A percentile compares a stretch with the other conserved stretches of the same genome.
Evolutionary conservation across 2,113 vertebrate species (phyloP).

Genomic region (Eulacestoma nigropectus): DNA sequence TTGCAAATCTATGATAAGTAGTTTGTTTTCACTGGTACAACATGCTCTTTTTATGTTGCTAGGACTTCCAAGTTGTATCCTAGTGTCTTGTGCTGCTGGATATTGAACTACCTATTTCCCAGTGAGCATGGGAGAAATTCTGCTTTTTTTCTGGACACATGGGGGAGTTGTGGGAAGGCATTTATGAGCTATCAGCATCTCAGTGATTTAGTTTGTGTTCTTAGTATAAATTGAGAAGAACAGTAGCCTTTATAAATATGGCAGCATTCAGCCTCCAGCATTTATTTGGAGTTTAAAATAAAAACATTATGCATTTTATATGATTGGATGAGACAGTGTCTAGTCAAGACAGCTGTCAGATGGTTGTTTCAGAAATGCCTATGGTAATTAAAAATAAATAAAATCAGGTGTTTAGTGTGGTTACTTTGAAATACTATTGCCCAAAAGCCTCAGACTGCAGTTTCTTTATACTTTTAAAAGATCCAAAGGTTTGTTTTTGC

Average conservation of each 20-base stretch:
- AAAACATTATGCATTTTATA: not conserved
- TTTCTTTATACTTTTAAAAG: not conserved
- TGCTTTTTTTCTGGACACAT: slow-evolving; percentile 31
- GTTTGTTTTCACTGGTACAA: not conserved
- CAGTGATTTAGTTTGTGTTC: not conserved
- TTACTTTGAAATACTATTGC: not conserved
- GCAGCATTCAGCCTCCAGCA: not conserved
- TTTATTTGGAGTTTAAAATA: not conserved
- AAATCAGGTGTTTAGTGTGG: not conserved
- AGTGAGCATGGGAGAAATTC: not conserved
- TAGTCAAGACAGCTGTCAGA: not conserved
- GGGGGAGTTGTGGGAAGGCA: slow-evolving; percentile 56
- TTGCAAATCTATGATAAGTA: not conserved
- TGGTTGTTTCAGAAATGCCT: not conserved
- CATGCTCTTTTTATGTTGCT: not conserved
- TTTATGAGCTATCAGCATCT: not conserved
- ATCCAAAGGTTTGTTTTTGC: not conserved
- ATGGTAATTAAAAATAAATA: not conserved
- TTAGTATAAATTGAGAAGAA: not conserved
- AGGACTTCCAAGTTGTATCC: not conserved
- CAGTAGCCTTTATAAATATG: not conserved
- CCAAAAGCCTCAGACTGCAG: not conserved
- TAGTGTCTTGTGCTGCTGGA: not conserved
- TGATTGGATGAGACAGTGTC: not conserved
- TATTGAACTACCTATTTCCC: not conserved